Base-by-base conservation (phyloP, 2,797 vertebrate species). In the Valencia hispanica region DNA sequence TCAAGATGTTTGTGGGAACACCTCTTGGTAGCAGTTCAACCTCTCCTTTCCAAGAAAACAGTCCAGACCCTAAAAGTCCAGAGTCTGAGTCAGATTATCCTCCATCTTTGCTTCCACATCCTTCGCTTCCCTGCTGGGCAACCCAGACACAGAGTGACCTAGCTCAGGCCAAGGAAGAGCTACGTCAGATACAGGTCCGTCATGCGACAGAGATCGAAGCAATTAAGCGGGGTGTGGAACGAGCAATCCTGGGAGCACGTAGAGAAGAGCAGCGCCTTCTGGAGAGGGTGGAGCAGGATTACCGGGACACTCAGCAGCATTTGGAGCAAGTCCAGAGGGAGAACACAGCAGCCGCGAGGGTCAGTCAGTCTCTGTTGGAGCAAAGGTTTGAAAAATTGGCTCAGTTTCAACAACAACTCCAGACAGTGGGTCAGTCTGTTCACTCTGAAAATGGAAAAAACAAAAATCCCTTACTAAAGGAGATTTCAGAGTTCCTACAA, bases 201-300 rank as follows among this genome's bases (percentile, higher is more conserved):
- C 94, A 94, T 11, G 75, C 77, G 9, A 77, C 41, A 1, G 94
- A 95, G 74, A 90, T 88, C 0, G 88, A 94, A 65, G 71, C 68
- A 0, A 91, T 95, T 11, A 87, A 83, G 69, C 83, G 76, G 5
- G 88, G 92, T 8, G 51, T 96, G 20, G 94, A 96, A 80, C 90
- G 94, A 0, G 93, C 95, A 27, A 75, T 95, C 45, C 77, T 93
- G 30, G 94, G 94, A 50, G 94, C 91, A 12, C 86, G 85, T 63
- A 87, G 91, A 51, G 95, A 95, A 53, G 95, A 96, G 86, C 85
- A 83, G 1, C 94, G 93, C 39, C 92, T 96, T 32, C 80, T 95
- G 32, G 94, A 95, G 70, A 91, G 92, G 69, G 95, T 96, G 63
- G 93, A 95, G 79, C 94, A 95, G 79, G 95, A 96, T 85, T 94